These are phyloP conservation scores for Trididemnum nubilum DNA, from an alignment of 23 tunicate species.

Conservation along the genomic window DNA sequence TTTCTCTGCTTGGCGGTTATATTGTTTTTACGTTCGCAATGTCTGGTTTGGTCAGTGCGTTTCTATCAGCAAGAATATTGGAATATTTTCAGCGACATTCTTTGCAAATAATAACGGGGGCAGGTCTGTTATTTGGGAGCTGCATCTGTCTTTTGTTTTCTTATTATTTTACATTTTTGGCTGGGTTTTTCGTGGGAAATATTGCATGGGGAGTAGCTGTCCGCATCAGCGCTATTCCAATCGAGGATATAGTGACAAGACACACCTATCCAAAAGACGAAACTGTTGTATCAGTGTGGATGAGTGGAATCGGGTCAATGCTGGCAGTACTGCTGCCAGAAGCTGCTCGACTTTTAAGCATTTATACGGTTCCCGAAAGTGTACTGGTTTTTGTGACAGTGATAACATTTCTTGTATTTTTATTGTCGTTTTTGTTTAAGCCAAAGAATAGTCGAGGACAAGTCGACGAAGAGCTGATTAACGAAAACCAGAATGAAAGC, in stretches of 20 bases:
- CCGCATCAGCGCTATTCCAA: background rate
- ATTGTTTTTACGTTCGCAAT: background rate
- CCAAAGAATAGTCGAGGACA: constrained; percentile 1
- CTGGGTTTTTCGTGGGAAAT: background rate
- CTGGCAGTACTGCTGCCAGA: background rate
- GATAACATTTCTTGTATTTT: background rate
- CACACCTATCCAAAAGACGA: constrained; percentile 2
- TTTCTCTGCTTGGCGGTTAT: too few relatives aligned
- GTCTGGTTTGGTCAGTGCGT: background rate
- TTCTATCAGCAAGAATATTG: background rate
- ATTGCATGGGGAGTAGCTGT: background rate
- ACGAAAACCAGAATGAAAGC: background rate
- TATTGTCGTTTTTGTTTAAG: background rate
- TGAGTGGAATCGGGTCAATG: background rate
- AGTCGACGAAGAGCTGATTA: background rate
- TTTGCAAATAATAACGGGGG: background rate
- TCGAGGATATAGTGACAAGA: background rate
- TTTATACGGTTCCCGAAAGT: background rate
- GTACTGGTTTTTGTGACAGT: background rate
- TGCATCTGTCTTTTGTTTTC: background rate
- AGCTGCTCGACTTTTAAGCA: background rate
- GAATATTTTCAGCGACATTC: background rate
- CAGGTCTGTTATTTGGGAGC: background rate
- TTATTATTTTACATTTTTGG: background rate
- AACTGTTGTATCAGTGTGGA: background rate